Base-by-base conservation (phyloP, 2,797 vertebrate species). In the Pseudochaenichthys georgianus region DNA sequence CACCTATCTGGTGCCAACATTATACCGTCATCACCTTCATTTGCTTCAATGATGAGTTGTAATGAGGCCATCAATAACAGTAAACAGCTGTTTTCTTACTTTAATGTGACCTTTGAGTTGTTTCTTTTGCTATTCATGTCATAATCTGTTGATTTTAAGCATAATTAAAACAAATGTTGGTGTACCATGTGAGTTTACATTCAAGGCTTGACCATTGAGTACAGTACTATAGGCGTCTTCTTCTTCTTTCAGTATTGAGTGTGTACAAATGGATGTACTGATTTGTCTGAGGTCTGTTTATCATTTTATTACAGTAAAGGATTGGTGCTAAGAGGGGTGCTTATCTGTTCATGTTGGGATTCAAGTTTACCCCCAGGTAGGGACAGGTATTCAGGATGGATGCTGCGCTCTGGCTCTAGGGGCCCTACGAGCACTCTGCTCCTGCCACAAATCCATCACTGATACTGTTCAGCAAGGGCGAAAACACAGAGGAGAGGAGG, bases 401-500 rank as follows among this genome's bases (percentile, higher is more conserved):
- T 87, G 77, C 75, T 73, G 66, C 78, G 71, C 61, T 83, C 63
- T 63, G 69, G 69, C 67, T 79, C 58, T 41, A 79, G 54, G 75
- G 78, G 81, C 73, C 78, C 84, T 82, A 67, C 0, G 46, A 83
- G 69, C 59, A 46, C 68, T 63, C 75, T 70, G 77, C 62, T 64
- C 34, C 71, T 81, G 52, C 71, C 70, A 75, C 65, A 70, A 77
- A 89, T 85, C 70, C 68, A 77, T 83, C 75, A 52, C 41, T 65
- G 55, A 77, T 51, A 81, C 69, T 62, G 69, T 70, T 53, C 1
- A 78, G 69, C 76, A 80, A 80, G 78, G 81, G 34, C 65, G 78
- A 73, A 66, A 76, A 67, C 43, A 64, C 28, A 0, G 5, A 47
- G 0, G 15, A 3, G 15, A 28, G 23, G 23, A 28, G 23, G 3